Evolutionary conservation across 2,888 invertebrate genomes (phyloP).

Genomic region (Ennomos quercinarius): DNA sequence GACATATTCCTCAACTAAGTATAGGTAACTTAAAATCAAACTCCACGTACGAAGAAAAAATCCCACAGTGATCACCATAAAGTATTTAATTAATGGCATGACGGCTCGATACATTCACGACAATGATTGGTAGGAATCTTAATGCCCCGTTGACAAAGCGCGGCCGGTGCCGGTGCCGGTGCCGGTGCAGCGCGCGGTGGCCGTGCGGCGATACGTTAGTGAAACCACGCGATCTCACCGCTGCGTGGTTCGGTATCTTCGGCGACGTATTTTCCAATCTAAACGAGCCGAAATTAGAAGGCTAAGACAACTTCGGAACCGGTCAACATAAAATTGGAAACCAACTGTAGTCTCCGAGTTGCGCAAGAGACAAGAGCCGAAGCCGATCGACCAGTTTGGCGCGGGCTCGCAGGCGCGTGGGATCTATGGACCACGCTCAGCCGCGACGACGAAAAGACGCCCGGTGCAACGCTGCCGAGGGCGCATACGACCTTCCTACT

Average conservation of each 20-base stretch:
- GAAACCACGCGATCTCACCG: constrained; percentile 44
- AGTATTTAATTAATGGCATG: constrained; percentile 52
- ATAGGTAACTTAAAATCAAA: constrained; percentile 11
- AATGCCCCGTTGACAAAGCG: constrained; percentile 42
- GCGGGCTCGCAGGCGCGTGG: constrained; percentile 70
- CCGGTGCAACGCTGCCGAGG: constrained; percentile 30
- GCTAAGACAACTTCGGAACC: constrained; percentile 82
- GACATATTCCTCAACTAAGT: constrained; percentile 25
- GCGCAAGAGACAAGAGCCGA: constrained; percentile 70
- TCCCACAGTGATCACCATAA: constrained; percentile 45
- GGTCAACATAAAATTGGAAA: constrained; percentile 86
- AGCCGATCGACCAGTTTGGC: constrained; percentile 77
- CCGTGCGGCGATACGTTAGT: constrained; percentile 45
- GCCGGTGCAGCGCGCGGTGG: constrained; percentile 15
- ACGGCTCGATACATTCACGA: constrained; percentile 42
- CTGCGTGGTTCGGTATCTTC: constrained; percentile 45
- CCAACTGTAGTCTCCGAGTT: constrained; percentile 80
- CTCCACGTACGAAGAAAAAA: constrained; percentile 37
- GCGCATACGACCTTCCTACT: constrained; percentile 58
- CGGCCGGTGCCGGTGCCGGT: constrained; percentile 24
- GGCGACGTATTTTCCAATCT: constrained; percentile 80
- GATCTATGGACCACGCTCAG: constrained; percentile 63
- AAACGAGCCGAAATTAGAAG: constrained; percentile 85
- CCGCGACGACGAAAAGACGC: constrained; percentile 37
- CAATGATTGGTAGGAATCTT: constrained; percentile 49